A percentile compares a stretch with the other conserved stretches of the same genome.
Evolutionary conservation across 1,140 invertebrate genomes (phyloP).

Genomic region (Diprion similis): DNA sequence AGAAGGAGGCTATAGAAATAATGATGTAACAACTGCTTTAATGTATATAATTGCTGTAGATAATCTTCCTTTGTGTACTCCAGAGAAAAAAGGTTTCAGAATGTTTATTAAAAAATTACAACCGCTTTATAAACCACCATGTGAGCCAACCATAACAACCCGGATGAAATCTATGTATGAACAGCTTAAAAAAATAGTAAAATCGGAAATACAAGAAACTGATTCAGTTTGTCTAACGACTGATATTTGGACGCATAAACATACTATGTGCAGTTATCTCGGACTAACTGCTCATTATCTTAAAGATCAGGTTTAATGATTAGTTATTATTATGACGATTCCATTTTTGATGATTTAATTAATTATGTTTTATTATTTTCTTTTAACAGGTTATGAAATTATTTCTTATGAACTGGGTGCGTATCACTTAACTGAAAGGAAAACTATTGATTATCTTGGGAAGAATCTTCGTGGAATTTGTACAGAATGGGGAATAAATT

Average conservation of each 20-base stretch:
- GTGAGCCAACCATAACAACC: slow-evolving; percentile 8
- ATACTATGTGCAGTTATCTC: slow-evolving; percentile 14
- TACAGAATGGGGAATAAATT: slow-evolving; percentile 12
- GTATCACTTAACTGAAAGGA: slow-evolving; percentile 12
- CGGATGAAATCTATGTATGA: neutral
- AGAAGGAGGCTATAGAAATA: slow-evolving; percentile 13
- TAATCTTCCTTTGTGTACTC: slow-evolving; percentile 14
- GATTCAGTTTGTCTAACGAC: neutral
- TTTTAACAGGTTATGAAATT: slow-evolving; percentile 8
- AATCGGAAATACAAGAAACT: neutral
- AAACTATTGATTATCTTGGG: slow-evolving; percentile 16
- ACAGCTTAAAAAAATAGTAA: neutral
- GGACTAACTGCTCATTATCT: slow-evolving; percentile 18
- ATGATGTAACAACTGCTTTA: neutral
- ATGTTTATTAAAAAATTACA: slow-evolving; percentile 17
- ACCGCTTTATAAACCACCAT: slow-evolving; percentile 15
- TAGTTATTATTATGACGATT: neutral
- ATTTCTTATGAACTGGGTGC: slow-evolving; percentile 2
- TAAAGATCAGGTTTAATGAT: neutral
- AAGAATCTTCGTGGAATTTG: slow-evolving; percentile 9
- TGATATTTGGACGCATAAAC: slow-evolving; percentile 15
- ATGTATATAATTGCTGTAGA: slow-evolving; percentile 23
- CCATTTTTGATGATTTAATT: neutral
- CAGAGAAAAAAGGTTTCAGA: slow-evolving; percentile 23
- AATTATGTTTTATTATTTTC: neutral